Conservation (phyloP, 2,113 vertebrate genomes). For the Maccullochella peelii region DNA sequence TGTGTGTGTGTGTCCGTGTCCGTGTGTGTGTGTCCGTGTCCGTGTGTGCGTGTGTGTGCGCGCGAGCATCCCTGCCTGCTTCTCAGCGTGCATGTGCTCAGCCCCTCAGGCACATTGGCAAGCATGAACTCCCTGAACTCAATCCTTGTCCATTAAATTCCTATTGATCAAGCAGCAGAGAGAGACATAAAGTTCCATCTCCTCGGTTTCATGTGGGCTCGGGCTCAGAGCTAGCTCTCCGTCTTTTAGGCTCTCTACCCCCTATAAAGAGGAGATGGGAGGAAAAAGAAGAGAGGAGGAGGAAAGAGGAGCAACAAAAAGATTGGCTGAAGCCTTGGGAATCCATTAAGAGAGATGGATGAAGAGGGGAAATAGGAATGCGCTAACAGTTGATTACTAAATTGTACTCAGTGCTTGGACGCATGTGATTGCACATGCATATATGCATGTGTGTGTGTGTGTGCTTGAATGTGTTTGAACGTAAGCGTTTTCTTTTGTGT, state of each 20-base stretch:
- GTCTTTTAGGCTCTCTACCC: conserved; percentile 51
- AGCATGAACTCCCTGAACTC: conserved; percentile 86
- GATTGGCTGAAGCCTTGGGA: conserved; percentile 61
- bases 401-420: conserved; percentile 41
- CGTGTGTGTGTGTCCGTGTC: conserved; percentile 24
- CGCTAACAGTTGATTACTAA: conserved; percentile 68
- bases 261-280: conserved; percentile 28
- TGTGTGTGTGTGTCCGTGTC: conserved; percentile 33
- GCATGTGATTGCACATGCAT: conserved; percentile 1
- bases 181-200: conserved; percentile 81
- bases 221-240: conserved; percentile 43
- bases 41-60: conserved; percentile 31
- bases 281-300: conserved; percentile 16
- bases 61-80: conserved; percentile 50
- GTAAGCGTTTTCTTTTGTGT: not conserved
- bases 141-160: conserved; percentile 84
- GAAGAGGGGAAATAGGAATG: conserved; percentile 47
- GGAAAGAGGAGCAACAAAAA: conserved; percentile 37
- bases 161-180: conserved; percentile 83
- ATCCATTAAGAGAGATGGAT: conserved; percentile 69
- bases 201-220: conserved; percentile 74
- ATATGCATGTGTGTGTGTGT: conserved; percentile 14
- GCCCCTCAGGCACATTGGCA: conserved; percentile 80
- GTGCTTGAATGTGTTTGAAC: not conserved
- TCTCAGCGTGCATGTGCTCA: conserved; percentile 72